phyloP scores from a whole-genome alignment of 2,797 vertebrate species.

The Pseudochirops corinnae region DNA sequence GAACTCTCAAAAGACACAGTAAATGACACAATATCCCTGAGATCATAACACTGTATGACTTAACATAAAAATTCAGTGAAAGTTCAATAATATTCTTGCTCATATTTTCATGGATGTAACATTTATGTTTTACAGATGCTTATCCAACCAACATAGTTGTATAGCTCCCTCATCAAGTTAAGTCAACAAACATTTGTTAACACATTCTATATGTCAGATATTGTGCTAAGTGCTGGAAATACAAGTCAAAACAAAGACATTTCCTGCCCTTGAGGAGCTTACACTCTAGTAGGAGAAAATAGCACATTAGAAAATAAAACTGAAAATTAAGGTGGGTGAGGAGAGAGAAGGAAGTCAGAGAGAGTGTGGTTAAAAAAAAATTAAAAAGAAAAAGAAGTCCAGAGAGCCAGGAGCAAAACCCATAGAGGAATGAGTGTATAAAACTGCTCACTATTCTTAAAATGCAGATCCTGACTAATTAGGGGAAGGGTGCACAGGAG shows the following conservation, averaged over 20 bases:
- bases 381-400: neutral
- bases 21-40: conserved; percentile 70
- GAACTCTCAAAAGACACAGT: conserved; percentile 70
- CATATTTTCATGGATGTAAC: conserved; percentile 44
- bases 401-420: neutral
- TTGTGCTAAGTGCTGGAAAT: neutral
- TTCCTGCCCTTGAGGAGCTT: neutral
- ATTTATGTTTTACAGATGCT: conserved; percentile 54
- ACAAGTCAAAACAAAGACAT: neutral
- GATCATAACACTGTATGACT: conserved; percentile 63
- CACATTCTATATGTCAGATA: neutral
- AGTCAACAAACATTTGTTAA: neutral
- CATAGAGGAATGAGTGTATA: neutral
- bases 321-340: neutral
- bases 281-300: neutral
- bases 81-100: conserved; percentile 67
- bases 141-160: conserved; percentile 26
- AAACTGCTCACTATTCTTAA: neutral
- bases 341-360: neutral
- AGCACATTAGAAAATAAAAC: neutral
- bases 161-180: neutral
- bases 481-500: neutral
- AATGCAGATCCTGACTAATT: neutral
- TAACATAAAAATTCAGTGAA: conserved; percentile 68
- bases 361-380: neutral